These are phyloP conservation scores for Eupelmus urozonus DNA, from an alignment of 2,888 invertebrate genomes.

Conservation along the genomic window DNA sequence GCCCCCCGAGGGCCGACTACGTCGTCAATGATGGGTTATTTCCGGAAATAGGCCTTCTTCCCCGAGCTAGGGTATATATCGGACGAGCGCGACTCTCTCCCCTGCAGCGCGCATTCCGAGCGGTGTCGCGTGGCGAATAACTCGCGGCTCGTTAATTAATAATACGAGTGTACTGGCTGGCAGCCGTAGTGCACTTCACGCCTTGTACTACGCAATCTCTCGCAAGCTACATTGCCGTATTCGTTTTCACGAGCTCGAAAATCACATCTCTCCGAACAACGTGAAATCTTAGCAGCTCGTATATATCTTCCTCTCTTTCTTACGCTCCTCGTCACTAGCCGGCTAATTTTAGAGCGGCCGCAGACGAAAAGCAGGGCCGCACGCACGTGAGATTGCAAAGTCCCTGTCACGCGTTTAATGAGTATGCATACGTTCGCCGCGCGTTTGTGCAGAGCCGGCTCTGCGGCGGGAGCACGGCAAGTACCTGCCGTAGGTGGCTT, in stretches of 20 bases:
- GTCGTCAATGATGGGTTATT: constrained; percentile 61
- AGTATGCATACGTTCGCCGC: constrained; percentile 37
- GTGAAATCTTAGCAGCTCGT: not conserved
- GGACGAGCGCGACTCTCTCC: too few species aligned
- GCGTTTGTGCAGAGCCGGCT: not conserved
- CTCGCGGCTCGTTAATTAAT: constrained; percentile 65
- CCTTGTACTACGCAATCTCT: too few species aligned
- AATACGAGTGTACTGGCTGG: too few species aligned
- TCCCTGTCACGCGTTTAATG: constrained; percentile 47
- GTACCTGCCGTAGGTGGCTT: constrained; percentile 33
- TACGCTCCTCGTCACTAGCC: too few species aligned
- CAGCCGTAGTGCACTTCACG: too few species aligned
- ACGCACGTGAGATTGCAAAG: constrained; percentile 26
- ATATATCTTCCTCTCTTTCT: not conserved
- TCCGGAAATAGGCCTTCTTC: constrained; percentile 63
- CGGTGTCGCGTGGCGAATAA: constrained; percentile 47
- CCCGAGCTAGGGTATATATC: not conserved
- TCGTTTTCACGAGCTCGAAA: too few species aligned
- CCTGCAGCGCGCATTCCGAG: too few species aligned
- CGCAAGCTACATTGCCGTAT: too few species aligned
- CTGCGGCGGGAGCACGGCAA: not conserved
- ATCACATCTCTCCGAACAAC: too few species aligned
- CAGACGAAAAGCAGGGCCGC: not conserved
- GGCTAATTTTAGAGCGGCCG: not conserved
- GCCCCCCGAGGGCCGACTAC: constrained; percentile 25